Evolutionary conservation across 2,888 invertebrate genomes (phyloP), one percentile per base, ranked within the genome.

Genomic region (Lasius platythorax): DNA sequence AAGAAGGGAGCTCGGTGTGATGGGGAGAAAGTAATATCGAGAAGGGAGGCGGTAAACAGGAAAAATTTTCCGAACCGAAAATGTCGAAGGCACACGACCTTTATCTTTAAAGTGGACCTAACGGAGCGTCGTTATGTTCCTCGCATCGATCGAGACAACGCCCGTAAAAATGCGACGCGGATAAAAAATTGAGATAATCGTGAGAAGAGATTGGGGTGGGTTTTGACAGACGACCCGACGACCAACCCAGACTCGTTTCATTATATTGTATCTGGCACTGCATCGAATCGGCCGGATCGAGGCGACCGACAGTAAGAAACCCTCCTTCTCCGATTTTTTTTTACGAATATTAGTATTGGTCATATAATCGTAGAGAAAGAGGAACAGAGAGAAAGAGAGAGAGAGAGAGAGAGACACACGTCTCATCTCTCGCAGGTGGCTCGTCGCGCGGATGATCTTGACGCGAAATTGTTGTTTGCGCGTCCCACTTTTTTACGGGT

Each of bases 251-350:
- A 79, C 70, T 74, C 76, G 76, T 86, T 88, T 86, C 84, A 84
- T 88, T 88, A 88, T 83, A 79, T 88, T 88, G 33, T 86, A 82
- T 82, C 82, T 66, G 83, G 43, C 68, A 43, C 50, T n/a, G 8
- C 8, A n/a, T 76, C 23, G 61, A 28, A n/a, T 78, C 66, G 37
- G 33, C 15, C 37, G 68, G 79, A 63, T 82, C 23, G 23, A 72
- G 67, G 85, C 66, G 58, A 33, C 33, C 6, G 18, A 37, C 23
- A 46, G 23, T 66, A 64, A 76, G 61, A 53, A 30, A 46, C 66
- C 83, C 33, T 12, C 12, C 56, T 58, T 56, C 43, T 5, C 15
- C 18, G 40, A 37, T 33, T 18, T 46, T 76, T 73, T 76, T 87
- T 87, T 87, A 87, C 85, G 83, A 84, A 74, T 33, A 78, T 72